Percentiles rank a stretch among this genome's conserved stretches.
Conservation (phyloP, 2,888 invertebrate species). For the Troides oblongomaculatus region DNA sequence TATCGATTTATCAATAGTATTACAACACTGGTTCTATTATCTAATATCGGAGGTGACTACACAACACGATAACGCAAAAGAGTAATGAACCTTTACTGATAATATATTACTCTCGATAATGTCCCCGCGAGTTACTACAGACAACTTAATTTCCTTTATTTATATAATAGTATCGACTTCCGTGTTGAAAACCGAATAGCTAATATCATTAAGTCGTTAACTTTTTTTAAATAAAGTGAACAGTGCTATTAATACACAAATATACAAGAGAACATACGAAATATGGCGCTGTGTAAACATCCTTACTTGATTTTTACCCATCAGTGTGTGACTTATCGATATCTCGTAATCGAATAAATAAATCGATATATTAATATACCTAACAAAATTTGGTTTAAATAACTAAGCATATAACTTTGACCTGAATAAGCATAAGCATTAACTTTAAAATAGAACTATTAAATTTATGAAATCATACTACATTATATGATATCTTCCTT, state of each 20-base stretch:
- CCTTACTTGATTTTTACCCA: too few species aligned
- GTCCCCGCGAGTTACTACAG: background rate
- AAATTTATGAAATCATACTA: background rate
- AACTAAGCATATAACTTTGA: too few species aligned
- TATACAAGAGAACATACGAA: too few species aligned
- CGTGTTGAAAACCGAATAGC: background rate
- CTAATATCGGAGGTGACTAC: constrained; percentile 23
- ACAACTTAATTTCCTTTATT: constrained; percentile 17
- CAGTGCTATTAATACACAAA: too few species aligned
- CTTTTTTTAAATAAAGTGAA: too few species aligned
- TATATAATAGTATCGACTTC: constrained; percentile 3
- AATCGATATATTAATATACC: too few species aligned
- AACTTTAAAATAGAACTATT: too few species aligned
- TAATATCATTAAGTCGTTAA: background rate
- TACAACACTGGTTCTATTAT: constrained; percentile 17
- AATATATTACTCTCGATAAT: constrained; percentile 17
- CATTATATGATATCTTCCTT: background rate
- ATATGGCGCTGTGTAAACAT: too few species aligned
- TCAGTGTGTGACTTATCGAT: too few species aligned
- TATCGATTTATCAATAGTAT: constrained; percentile 9
- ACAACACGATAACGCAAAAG: constrained; percentile 24
- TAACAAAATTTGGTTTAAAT: too few species aligned
- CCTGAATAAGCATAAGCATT: too few species aligned
- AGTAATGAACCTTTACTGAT: constrained; percentile 26
- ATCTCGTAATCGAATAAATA: too few species aligned